Evolutionary conservation across 1,140 invertebrate species (phyloP), one percentile per base, ranked within the genome.

Genomic region (Zaprionus inermis): DNA sequence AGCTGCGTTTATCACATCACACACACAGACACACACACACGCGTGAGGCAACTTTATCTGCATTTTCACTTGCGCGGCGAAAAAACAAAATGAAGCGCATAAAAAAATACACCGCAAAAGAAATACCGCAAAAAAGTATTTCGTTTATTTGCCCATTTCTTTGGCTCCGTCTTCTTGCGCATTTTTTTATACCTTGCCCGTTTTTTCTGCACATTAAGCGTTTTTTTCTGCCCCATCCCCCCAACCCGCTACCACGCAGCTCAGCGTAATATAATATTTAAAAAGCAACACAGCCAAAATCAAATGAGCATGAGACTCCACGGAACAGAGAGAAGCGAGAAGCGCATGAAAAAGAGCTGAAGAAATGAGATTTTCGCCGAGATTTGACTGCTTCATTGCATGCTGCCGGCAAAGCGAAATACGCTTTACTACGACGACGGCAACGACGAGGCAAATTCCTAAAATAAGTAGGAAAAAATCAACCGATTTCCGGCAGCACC

Each of bases 351-450:
- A 70, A 66, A 56, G 49, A 60, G 51, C 20, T 18, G 34, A 49
- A 52, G 54, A 72, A 78, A 70, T 58, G 46, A 76, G 76, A 76
- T 72, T 72, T 78, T 72, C 46, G 24, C 76, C 63, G 63, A 67
- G 64, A 79, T 79, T 76, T 79, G 58, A 79, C 44, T 76, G 73
- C 68, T 79, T 79, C 64, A 79, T 79, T 67, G 72, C 66, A 67
- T 76, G 36, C 56, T 70, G 12, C 28, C 49, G 38, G 41, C 38
- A 28, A 56, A 64, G 41, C 38, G 28, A 56, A 64, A 55, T 55
- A 20, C 12, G 16, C 30, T 12, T 20, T 16, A 9, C n/a, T 3
- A 52, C 11, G 20, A 3, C 5, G 24, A 30, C 6, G 44, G 4
- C n/a, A 1, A 52, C 11, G 20, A 3, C 5, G 24, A 30, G 12